Conservation (phyloP, 1,140 invertebrate species). For the Drosophila tani region DNA sequence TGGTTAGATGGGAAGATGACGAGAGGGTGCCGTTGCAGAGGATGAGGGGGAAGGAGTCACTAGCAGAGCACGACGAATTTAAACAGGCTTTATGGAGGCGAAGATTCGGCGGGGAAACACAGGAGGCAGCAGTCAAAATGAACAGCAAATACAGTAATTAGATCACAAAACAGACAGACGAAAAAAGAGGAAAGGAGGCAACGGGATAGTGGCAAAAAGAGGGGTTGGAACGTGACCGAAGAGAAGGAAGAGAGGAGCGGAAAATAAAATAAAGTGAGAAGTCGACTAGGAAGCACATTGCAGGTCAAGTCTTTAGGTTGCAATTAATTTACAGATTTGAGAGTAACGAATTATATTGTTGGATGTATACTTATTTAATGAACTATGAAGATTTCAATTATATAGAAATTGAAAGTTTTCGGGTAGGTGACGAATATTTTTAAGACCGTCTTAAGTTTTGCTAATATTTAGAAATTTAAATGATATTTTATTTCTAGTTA, state of each 20-base stretch:
- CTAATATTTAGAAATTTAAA: background rate
- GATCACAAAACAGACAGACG: slow-evolving; percentile 71
- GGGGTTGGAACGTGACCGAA: slow-evolving; percentile 58
- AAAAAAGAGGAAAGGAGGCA: slow-evolving; percentile 20
- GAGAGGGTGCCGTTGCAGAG: slow-evolving; percentile 2
- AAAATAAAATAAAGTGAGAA: slow-evolving; percentile 36
- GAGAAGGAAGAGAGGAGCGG: slow-evolving; percentile 35
- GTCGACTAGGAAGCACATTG: slow-evolving; percentile 36
- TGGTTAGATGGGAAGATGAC: slow-evolving; percentile 11
- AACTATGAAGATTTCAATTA: background rate
- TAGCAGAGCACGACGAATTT: slow-evolving; percentile 33
- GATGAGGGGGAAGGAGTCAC: slow-evolving; percentile 13
- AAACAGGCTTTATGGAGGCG: slow-evolving; percentile 33
- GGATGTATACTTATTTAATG: background rate
- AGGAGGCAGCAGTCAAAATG: slow-evolving; percentile 67
- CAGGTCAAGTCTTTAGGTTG: slow-evolving; percentile 21
- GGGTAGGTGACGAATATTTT: background rate
- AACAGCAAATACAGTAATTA: slow-evolving; percentile 83
- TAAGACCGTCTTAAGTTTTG: background rate
- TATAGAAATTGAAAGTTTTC: background rate
- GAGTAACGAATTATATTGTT: background rate
- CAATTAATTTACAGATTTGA: background rate
- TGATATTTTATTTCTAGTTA: background rate
- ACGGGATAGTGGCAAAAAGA: slow-evolving; percentile 39
- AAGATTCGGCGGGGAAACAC: slow-evolving; percentile 10